phyloP scores from a whole-genome alignment of 2,888 invertebrate genomes.

The Blastobasis adustella region DNA sequence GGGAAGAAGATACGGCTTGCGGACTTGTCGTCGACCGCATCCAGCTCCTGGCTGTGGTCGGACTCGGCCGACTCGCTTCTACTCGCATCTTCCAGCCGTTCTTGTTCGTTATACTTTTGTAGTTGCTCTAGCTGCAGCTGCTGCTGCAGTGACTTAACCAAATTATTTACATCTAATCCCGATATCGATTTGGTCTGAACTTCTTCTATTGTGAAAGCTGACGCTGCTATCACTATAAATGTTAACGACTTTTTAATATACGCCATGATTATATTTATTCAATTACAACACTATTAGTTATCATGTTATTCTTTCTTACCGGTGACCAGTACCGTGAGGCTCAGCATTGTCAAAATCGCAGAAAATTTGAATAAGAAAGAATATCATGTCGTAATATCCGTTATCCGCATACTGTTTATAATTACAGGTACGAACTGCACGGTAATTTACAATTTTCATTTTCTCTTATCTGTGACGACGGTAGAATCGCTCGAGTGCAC shows the following conservation, averaged over 20 bases:
- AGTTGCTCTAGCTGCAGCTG: constrained; percentile 6
- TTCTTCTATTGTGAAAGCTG: constrained; percentile 4
- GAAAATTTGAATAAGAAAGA: constrained; percentile 23
- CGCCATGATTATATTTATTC: too few species aligned
- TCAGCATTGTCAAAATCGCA: constrained; percentile 34
- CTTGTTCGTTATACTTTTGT: not conserved
- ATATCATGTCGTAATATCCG: constrained; percentile 23
- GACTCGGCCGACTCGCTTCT: constrained; percentile 1
- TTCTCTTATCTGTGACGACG: constrained; percentile 38
- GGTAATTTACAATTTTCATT: constrained; percentile 58
- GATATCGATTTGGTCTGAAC: constrained; percentile 4
- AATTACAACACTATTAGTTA: not conserved
- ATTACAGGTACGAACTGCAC: constrained; percentile 26
- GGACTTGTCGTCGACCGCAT: constrained; percentile 10
- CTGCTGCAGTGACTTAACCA: constrained; percentile 13
- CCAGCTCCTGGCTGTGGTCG: constrained; percentile 7
- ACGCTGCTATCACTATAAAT: constrained; percentile 9
- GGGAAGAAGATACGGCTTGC: too few species aligned
- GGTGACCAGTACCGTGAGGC: constrained; percentile 21
- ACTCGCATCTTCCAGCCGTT: not conserved
- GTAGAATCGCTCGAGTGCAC: too few species aligned
- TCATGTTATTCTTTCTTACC: constrained; percentile 20
- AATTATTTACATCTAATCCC: constrained; percentile 8
- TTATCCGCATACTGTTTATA: constrained; percentile 8
- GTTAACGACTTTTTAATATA: not conserved